phyloP scores from a whole-genome alignment of 2,888 invertebrate species.

The Galerucella pusilla region DNA sequence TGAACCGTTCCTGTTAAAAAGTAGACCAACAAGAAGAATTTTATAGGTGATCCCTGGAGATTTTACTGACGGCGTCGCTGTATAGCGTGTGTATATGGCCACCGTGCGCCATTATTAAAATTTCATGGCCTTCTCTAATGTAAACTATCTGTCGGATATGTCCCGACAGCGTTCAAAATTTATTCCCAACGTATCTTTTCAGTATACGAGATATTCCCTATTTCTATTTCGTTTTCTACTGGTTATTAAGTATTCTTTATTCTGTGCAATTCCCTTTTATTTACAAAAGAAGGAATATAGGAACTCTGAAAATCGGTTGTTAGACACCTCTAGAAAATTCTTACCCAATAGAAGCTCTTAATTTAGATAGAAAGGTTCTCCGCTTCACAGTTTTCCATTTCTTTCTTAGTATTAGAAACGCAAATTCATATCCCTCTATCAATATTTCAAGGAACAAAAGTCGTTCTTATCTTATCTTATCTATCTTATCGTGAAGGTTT shows the following conservation, averaged over 20 bases:
- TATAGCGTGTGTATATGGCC: slow-evolving; percentile 45
- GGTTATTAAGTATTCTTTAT: slow-evolving; percentile 14
- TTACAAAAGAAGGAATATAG: neutral
- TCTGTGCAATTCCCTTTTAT: slow-evolving; percentile 4
- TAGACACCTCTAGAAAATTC: too few species aligned
- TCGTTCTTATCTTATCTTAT: too few species aligned
- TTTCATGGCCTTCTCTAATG: slow-evolving; percentile 55
- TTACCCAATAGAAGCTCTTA: too few species aligned
- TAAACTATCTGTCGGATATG: slow-evolving; percentile 53
- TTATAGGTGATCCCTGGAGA: slow-evolving; percentile 44
- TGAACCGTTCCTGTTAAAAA: slow-evolving; percentile 12
- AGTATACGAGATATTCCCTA: slow-evolving; percentile 17
- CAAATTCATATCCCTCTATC: too few species aligned
- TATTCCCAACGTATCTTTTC: slow-evolving; percentile 37
- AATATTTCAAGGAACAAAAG: too few species aligned
- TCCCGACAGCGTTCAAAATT: slow-evolving; percentile 53
- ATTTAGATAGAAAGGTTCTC: too few species aligned
- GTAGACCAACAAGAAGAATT: slow-evolving; percentile 40
- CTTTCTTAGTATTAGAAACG: too few species aligned
- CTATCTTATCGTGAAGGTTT: too few species aligned
- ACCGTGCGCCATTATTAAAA: slow-evolving; percentile 51
- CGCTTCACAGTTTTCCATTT: too few species aligned
- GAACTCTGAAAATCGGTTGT: too few species aligned
- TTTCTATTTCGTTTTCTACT: slow-evolving; percentile 19
- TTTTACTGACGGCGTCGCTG: slow-evolving; percentile 11